Evolutionary conservation across 2,888 invertebrate genomes (phyloP), one percentile per base, ranked within the genome.

Genomic region (Eustalomyia histrio): DNA sequence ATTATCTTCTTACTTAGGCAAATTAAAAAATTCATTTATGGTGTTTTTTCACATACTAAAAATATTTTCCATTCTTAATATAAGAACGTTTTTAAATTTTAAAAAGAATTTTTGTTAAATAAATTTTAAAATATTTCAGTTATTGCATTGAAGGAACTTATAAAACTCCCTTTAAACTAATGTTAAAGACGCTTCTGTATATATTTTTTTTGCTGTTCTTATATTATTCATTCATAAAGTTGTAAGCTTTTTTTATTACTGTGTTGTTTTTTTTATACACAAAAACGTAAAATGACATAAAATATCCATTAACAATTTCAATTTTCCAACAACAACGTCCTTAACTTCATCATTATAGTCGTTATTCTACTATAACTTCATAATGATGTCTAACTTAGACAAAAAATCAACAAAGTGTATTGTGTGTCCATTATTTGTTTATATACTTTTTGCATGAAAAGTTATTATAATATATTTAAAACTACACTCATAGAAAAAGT

Each of bases 301-400:
- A 79, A 79, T 79, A 73, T 79, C 78, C 78, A 79, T 79, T 79
- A 79, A 73, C 50, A 73, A 35, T 68, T 79, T 68, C 12, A 53
- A 61, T 55, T 60, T 65, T 65, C 52, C 3, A 29, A 29, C 53
- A 61, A 29, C 16, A 47, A 61, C 61, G n/a, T 10, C 39, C 64
- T 16, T 14, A 29, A 29, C 58, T 53, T 52, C 10, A 16, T 16
- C n/a, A 63, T 52, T 50, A 43, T 43, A 12, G 43, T 47, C 12
- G 6, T 47, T 47, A 47, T 47, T n/a, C n/a, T n/a, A 16, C 6
- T 47, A 47, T 2, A 47, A n/a, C 43, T 14, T 47, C 14, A 39
- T 39, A 5, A 47, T 47, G 43, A 47, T 47, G n/a, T 47, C 43
- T n/a, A 47, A 29, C 14, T 14, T 47, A n/a, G n/a, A 47, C 24